Percentiles rank a stretch among this genome's conserved stretches.
These are phyloP conservation scores for Napeogenes inachia DNA, from an alignment of 2,888 invertebrate genomes.

Conservation along the genomic window DNA sequence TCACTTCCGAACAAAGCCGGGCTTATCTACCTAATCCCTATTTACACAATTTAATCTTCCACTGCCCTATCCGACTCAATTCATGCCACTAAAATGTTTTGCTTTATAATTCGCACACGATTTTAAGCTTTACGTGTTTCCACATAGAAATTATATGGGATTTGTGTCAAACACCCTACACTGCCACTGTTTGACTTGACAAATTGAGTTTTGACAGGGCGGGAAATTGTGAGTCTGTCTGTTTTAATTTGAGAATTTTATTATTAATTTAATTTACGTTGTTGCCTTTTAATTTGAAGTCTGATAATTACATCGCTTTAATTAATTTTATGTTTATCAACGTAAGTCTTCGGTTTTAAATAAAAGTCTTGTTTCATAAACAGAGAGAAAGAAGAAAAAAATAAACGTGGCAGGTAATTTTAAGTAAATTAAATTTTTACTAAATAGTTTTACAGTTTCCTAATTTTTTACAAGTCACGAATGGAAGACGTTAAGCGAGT, in stretches of 20 bases:
- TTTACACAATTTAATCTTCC: conserved; percentile 74
- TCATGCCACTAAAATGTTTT: conserved; percentile 28
- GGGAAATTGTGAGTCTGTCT: conserved; percentile 52
- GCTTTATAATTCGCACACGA: conserved; percentile 39
- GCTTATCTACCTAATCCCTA: conserved; percentile 75
- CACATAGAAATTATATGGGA: conserved; percentile 43
- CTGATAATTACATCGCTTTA: conserved; percentile 29
- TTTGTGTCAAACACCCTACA: conserved; percentile 45
- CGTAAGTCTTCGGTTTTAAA: too few relatives aligned
- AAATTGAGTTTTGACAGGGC: conserved; percentile 76
- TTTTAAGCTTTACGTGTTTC: conserved; percentile 50
- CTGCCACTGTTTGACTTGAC: conserved; percentile 65
- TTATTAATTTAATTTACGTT: conserved; percentile 44
- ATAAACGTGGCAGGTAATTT: too few relatives aligned
- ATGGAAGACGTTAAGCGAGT: too few relatives aligned
- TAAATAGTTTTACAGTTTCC: too few relatives aligned
- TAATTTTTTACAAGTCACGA: too few relatives aligned
- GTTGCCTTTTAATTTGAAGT: conserved; percentile 48
- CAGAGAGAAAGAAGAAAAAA: too few relatives aligned
- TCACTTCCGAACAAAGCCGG: conserved; percentile 61
- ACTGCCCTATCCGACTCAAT: conserved; percentile 33
- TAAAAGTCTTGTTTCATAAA: not conserved
- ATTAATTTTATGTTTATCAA: conserved; percentile 11
- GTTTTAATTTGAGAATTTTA: conserved; percentile 43
- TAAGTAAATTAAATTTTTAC: too few relatives aligned